Evolutionary conservation across 2,797 vertebrate genomes (phyloP).

Genomic region (Enteromius trimaculatus): DNA sequence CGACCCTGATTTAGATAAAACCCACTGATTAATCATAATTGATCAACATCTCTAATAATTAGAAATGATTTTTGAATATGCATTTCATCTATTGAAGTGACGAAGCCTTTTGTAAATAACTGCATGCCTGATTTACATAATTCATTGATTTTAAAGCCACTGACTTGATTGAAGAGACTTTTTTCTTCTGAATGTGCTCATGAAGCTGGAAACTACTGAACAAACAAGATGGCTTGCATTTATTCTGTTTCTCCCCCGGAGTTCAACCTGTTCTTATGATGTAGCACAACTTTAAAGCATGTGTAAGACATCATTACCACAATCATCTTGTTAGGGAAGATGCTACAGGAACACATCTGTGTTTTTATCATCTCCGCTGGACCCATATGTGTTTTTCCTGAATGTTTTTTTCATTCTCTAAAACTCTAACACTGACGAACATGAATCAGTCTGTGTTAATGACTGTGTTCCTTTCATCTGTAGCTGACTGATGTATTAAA

Average conservation of each 20-base stretch:
- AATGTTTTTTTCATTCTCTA: constrained; percentile 69
- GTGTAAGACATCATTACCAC: constrained; percentile 63
- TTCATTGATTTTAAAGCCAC: constrained; percentile 42
- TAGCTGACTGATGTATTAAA: constrained; percentile 77
- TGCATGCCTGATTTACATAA: constrained; percentile 36
- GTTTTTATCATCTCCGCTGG: constrained; percentile 49
- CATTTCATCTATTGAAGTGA: constrained; percentile 44
- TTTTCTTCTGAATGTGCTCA: neutral
- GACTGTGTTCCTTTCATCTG: constrained; percentile 81
- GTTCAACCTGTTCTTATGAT: constrained; percentile 33
- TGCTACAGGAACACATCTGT: constrained; percentile 36
- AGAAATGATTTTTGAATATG: constrained; percentile 87
- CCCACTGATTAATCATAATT: constrained; percentile 87
- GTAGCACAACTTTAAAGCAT: constrained; percentile 47
- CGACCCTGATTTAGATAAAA: constrained; percentile 79
- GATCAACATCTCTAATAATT: constrained; percentile 96
- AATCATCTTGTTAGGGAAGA: constrained; percentile 71
- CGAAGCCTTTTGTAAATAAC: constrained; percentile 39
- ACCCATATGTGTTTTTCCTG: constrained; percentile 50
- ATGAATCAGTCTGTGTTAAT: constrained; percentile 80
- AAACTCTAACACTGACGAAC: constrained; percentile 70
- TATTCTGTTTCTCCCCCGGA: neutral
- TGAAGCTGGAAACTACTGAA: neutral
- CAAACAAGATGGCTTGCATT: neutral
- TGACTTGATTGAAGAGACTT: constrained; percentile 41